Conservation (phyloP, 1,140 invertebrate genomes). For the Leptonema lineaticorne region DNA sequence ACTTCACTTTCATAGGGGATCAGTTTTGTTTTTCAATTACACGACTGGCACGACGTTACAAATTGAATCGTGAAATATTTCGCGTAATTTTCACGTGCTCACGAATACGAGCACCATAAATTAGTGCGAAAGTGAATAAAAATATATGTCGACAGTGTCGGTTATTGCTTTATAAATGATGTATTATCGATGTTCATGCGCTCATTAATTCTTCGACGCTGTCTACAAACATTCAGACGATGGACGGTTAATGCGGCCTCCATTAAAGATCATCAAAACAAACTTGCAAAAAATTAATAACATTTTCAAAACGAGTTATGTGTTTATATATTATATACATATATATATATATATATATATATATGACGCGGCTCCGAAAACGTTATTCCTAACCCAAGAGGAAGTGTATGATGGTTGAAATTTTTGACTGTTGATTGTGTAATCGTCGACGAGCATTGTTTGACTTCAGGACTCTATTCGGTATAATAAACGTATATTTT, state of each 20-base stretch:
- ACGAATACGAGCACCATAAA: background rate
- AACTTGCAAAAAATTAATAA: constrained; percentile 32
- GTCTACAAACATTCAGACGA: constrained; percentile 23
- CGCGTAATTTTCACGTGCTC: background rate
- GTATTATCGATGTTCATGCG: constrained; percentile 18
- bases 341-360: background rate
- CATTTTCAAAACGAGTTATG: constrained; percentile 28
- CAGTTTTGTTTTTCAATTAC: constrained; percentile 1
- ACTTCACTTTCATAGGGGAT: background rate
- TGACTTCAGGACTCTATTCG: too few relatives aligned
- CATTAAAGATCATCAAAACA: constrained; percentile 31
- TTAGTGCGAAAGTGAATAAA: background rate
- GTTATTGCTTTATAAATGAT: constrained; percentile 23
- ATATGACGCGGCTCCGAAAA: too few relatives aligned
- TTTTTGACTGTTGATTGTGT: too few relatives aligned
- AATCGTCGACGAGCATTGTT: too few relatives aligned
- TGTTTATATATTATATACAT: constrained; percentile 1
- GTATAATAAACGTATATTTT: too few relatives aligned
- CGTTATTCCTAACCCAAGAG: too few relatives aligned
- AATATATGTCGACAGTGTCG: background rate
- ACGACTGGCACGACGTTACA: background rate
- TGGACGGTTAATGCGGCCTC: constrained; percentile 4
- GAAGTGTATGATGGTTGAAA: too few relatives aligned
- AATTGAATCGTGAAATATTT: background rate
- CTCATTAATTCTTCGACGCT: constrained; percentile 24